phyloP scores from a whole-genome alignment of 2,797 vertebrate species.

The Poeciliopsis paucimaculata region DNA sequence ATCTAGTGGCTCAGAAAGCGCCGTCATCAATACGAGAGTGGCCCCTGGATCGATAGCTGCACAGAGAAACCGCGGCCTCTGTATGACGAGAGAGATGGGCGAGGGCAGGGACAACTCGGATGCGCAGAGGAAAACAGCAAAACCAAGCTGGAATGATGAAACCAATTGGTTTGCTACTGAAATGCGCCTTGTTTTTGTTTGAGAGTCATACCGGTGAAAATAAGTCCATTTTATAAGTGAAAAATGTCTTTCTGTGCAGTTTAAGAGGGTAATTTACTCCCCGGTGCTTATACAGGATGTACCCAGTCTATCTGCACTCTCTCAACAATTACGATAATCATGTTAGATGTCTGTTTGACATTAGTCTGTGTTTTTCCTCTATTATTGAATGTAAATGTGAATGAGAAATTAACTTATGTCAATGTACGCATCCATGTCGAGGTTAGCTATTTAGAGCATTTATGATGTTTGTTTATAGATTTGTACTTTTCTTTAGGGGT shows the following conservation, averaged over 20 bases:
- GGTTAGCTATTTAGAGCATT: neutral
- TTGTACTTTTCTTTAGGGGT: neutral
- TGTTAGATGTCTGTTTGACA: neutral
- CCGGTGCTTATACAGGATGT: constrained; percentile 22
- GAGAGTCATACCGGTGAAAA: constrained; percentile 36
- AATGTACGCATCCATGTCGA: neutral
- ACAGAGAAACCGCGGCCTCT: constrained; percentile 40
- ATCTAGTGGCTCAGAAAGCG: constrained; percentile 41
- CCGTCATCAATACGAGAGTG: constrained; percentile 50
- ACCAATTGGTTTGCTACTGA: neutral
- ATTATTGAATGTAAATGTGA: neutral
- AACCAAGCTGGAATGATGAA: neutral
- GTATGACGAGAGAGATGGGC: neutral
- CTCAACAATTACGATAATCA: neutral
- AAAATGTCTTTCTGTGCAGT: constrained; percentile 41
- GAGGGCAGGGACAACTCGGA: constrained; percentile 23
- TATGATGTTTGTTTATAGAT: neutral
- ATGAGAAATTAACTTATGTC: neutral
- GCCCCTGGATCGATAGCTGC: constrained; percentile 53
- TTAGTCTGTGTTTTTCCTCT: neutral
- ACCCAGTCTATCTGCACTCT: neutral
- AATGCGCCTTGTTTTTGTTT: constrained; percentile 21
- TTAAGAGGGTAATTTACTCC: constrained; percentile 36
- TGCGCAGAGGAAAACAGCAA: neutral
- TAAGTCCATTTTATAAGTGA: constrained; percentile 33